Conservation (phyloP, 2,888 invertebrate species). For the Campoletis raptor region DNA sequence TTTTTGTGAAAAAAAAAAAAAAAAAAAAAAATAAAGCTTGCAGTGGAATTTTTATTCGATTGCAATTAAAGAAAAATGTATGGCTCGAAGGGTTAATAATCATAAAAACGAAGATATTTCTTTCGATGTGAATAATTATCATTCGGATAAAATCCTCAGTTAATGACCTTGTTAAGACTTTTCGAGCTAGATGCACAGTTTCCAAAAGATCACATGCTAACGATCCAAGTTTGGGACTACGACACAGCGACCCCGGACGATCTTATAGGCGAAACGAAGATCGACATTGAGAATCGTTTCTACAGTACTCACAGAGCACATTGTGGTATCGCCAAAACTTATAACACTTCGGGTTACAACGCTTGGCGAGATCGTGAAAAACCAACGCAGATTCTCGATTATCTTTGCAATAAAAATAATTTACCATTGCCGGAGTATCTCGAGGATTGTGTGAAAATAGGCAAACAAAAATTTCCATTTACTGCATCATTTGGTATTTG, state of each 20-base stretch:
- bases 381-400: conserved; percentile 90
- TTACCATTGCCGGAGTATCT: conserved; percentile 87
- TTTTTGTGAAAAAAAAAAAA: too few relatives aligned
- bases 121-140: background rate
- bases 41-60: too few relatives aligned
- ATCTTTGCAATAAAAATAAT: conserved; percentile 89
- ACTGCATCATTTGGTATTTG: conserved; percentile 19
- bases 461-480: conserved; percentile 82
- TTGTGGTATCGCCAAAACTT: conserved; percentile 91
- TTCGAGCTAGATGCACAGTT: conserved; percentile 91
- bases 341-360: conserved; percentile 89
- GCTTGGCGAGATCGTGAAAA: conserved; percentile 91
- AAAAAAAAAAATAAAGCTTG: too few relatives aligned
- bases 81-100: too few relatives aligned
- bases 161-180: conserved; percentile 85
- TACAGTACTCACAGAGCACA: conserved; percentile 92
- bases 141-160: background rate
- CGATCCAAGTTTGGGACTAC: conserved; percentile 91
- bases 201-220: conserved; percentile 91
- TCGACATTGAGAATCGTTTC: conserved; percentile 95
- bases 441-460: conserved; percentile 86
- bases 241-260: conserved; percentile 90
- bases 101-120: conserved; percentile 11
- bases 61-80: background rate
- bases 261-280: conserved; percentile 93